Evolutionary conservation across 1,140 invertebrate species (phyloP).

Genomic region (Drosophila persimilis): DNA sequence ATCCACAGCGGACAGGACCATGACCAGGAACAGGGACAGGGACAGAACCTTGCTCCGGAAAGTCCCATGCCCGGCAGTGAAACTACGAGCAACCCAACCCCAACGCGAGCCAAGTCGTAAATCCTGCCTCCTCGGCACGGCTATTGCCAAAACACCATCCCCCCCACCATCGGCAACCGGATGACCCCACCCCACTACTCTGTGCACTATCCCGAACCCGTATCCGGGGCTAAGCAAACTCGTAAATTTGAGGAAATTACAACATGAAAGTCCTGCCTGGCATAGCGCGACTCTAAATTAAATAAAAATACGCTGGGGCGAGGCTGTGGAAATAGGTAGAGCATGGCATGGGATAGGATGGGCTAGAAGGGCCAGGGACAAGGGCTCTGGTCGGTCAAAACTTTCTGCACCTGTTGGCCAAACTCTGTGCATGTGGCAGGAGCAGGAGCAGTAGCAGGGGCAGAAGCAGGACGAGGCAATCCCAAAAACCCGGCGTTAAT

Average conservation of each 20-base stretch:
- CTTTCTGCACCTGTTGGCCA: conserved; percentile 70
- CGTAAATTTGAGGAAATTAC: conserved; percentile 78
- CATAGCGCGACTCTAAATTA: conserved; percentile 71
- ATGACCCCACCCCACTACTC: neutral
- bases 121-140: conserved; percentile 52
- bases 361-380: neutral
- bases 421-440: neutral
- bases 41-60: conserved; percentile 16
- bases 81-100: conserved; percentile 25
- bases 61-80: conserved; percentile 28
- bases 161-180: conserved; percentile 9
- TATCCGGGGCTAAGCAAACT: conserved; percentile 60
- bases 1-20: conserved; percentile 42
- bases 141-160: conserved; percentile 13
- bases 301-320: conserved; percentile 62
- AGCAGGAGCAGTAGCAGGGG: neutral
- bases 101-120: conserved; percentile 63
- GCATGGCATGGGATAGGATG: conserved; percentile 2
- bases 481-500: conserved; percentile 71
- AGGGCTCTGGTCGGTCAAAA: conserved; percentile 42
- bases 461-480: conserved; percentile 20
- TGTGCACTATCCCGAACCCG: conserved; percentile 27
- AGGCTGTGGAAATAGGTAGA: conserved; percentile 10
- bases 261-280: conserved; percentile 67
- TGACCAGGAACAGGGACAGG: conserved; percentile 1